Percentiles rank a stretch among this genome's conserved stretches.
Evolutionary conservation across 2,113 vertebrate species (phyloP).

Genomic region (Indicator indicator): DNA sequence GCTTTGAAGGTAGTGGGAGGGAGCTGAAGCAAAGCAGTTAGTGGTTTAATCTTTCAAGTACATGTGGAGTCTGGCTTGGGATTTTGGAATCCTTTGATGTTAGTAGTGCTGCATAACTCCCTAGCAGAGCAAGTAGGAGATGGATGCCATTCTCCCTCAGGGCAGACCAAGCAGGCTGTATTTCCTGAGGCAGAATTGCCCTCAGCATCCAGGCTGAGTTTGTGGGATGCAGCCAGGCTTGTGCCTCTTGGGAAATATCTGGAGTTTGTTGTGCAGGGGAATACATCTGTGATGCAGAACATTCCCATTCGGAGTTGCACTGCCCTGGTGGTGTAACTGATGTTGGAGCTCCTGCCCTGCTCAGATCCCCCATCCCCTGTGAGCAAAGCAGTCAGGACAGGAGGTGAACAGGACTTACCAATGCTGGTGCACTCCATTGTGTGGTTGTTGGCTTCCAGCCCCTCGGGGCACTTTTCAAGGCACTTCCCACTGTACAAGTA

Average conservation of each 20-base stretch:
- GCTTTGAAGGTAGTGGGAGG: background rate
- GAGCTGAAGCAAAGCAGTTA: background rate
- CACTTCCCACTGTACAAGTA: conserved; percentile 97
- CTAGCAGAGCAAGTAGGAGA: background rate
- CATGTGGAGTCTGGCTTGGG: background rate
- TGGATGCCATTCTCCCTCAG: background rate
- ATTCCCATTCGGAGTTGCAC: background rate
- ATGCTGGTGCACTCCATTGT: conserved; percentile 91
- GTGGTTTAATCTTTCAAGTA: background rate
- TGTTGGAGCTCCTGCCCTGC: background rate
- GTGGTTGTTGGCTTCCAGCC: conserved; percentile 87
- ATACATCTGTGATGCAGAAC: background rate
- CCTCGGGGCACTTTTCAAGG: conserved; percentile 93
- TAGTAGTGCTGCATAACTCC: background rate
- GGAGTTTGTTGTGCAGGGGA: background rate
- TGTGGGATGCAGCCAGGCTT: background rate
- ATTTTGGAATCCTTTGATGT: background rate
- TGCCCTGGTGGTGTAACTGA: background rate
- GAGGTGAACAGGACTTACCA: conserved; percentile 75
- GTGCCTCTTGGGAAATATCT: background rate
- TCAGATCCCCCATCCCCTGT: background rate
- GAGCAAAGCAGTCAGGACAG: background rate
- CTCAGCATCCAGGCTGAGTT: background rate
- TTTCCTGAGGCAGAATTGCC: background rate
- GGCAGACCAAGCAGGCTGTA: background rate